Conservation (phyloP, 37 sponge, comb jelly and placozoan species). For the Mnemiopsis leidyi region DNA sequence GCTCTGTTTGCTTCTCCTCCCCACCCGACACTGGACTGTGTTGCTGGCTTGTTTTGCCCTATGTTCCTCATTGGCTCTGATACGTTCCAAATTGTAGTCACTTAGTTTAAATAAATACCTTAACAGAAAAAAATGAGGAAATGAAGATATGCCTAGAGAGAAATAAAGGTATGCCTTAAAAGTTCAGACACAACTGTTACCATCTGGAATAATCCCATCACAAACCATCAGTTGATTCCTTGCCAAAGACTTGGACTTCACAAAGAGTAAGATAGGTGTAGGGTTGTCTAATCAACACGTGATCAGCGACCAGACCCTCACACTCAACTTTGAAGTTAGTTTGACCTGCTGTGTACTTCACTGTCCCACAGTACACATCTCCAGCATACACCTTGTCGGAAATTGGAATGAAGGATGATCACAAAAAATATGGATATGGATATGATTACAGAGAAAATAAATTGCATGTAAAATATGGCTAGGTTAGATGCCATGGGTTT, state of each 20-base stretch:
- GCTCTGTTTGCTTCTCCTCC: not conserved
- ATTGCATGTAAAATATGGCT: too few relatives aligned
- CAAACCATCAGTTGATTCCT: not conserved
- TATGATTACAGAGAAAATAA: too few relatives aligned
- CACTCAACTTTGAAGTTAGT: not conserved
- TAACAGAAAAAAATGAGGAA: too few relatives aligned
- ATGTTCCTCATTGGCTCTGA: not conserved
- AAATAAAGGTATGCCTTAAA: too few relatives aligned
- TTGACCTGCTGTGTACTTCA: not conserved
- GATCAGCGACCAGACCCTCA: not conserved
- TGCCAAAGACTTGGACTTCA: not conserved
- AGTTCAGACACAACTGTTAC: too few relatives aligned
- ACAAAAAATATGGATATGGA: too few relatives aligned
- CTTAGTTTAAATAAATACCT: too few relatives aligned
- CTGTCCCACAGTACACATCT: not conserved
- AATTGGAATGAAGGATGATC: too few relatives aligned
- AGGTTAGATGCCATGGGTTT: too few relatives aligned
- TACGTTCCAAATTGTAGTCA: too few relatives aligned
- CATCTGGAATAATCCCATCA: too few relatives aligned
- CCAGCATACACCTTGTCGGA: constrained; percentile 34
- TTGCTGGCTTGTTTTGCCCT: not conserved
- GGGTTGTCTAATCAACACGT: not conserved
- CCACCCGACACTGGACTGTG: not conserved
- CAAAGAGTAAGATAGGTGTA: not conserved
- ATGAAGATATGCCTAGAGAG: too few relatives aligned